phyloP scores from a whole-genome alignment of 2,113 vertebrate species.

The Xenopus tropicalis region DNA sequence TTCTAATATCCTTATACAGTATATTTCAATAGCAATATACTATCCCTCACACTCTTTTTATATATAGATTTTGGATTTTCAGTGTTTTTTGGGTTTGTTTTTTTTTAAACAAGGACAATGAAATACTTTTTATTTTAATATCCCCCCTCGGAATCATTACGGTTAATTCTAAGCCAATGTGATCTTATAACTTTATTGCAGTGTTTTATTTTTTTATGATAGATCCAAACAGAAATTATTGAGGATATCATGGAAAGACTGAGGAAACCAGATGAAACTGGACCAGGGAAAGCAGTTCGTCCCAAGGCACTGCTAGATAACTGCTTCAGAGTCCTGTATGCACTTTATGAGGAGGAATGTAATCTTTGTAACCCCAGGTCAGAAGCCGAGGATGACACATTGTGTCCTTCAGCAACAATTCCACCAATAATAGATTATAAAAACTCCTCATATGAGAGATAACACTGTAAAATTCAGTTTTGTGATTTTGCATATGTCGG shows the following conservation, averaged over 20 bases:
- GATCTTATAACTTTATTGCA: too few species aligned
- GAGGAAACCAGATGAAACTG: constrained; percentile 42
- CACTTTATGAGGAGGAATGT: constrained; percentile 48
- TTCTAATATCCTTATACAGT: too few species aligned
- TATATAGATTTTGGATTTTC: too few species aligned
- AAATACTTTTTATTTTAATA: too few species aligned
- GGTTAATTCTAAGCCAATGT: too few species aligned
- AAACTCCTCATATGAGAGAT: not conserved
- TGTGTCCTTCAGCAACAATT: not conserved
- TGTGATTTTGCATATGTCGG: not conserved
- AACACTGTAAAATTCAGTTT: not conserved
- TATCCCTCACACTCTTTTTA: too few species aligned
- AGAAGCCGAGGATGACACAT: not conserved
- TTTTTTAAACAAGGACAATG: too few species aligned
- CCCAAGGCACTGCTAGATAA: constrained; percentile 70
- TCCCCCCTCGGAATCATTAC: too few species aligned
- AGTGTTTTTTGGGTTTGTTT: too few species aligned
- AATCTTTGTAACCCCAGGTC: constrained; percentile 5
- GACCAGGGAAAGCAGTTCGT: constrained; percentile 54
- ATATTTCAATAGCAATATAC: too few species aligned
- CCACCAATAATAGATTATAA: not conserved
- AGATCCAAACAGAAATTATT: constrained; percentile 42
- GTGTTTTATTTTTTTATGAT: too few species aligned
- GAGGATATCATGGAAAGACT: constrained; percentile 56
- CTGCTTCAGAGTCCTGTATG: constrained; percentile 64